Evolutionary conservation across 2,888 invertebrate genomes (phyloP).

Genomic region (Leucania comma): DNA sequence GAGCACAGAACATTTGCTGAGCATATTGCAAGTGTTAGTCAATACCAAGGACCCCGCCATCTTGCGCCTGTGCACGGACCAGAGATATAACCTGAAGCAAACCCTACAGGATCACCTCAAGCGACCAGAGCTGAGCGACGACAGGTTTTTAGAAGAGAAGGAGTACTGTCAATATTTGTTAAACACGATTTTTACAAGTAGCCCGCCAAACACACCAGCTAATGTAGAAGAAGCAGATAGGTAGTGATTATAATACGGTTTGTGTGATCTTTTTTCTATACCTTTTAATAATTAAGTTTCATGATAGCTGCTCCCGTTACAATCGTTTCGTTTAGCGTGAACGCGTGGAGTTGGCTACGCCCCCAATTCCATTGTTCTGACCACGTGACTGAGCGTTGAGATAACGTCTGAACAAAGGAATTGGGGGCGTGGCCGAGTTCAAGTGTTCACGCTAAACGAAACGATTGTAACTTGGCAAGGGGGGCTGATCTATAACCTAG

Average conservation of each 20-base stretch:
- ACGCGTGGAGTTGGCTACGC: too few species aligned
- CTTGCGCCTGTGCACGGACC: conserved; percentile 73
- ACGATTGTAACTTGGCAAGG: too few species aligned
- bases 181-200: conserved; percentile 60
- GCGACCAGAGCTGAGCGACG: conserved; percentile 71
- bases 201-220: conserved; percentile 19
- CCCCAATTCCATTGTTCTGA: too few species aligned
- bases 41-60: conserved; percentile 67
- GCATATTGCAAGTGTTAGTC: conserved; percentile 72
- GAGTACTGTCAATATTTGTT: conserved; percentile 75
- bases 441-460: too few species aligned
- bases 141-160: conserved; percentile 78
- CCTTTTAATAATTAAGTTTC: conserved; percentile 7
- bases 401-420: too few species aligned
- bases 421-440: too few species aligned
- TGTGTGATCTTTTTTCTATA: conserved; percentile 22
- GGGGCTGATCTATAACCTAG: too few species aligned
- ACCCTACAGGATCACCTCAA: conserved; percentile 72
- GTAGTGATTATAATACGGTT: conserved; percentile 59
- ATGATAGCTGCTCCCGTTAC: too few species aligned
- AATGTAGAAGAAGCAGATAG: conserved; percentile 77
- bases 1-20: conserved; percentile 80
- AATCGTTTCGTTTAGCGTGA: too few species aligned
- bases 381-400: too few species aligned
- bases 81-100: conserved; percentile 68